These are phyloP conservation scores for Oenanthe oenanthe DNA, from an alignment of 2,113 vertebrate genomes.

Conservation along the genomic window DNA sequence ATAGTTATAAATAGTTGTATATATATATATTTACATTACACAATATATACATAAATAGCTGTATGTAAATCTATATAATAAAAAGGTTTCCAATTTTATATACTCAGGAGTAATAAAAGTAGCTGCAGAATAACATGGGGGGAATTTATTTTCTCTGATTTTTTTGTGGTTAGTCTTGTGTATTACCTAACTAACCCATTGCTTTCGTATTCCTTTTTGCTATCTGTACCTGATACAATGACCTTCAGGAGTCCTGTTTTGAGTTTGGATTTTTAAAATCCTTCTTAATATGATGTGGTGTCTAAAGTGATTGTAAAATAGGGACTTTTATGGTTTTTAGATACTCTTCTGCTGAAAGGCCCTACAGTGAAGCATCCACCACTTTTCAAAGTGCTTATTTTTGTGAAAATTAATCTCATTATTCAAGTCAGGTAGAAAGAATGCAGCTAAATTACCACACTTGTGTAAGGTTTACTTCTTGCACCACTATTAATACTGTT, in stretches of 20 bases:
- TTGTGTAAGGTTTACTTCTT: neutral
- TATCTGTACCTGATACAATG: neutral
- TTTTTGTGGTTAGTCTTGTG: neutral
- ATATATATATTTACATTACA: neutral
- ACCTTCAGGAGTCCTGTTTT: neutral
- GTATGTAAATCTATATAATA: neutral
- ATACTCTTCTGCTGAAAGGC: neutral
- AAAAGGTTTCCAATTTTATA: neutral
- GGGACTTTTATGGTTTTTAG: neutral
- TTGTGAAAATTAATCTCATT: neutral
- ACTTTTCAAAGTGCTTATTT: neutral
- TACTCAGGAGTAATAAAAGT: neutral
- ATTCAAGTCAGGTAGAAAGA: neutral
- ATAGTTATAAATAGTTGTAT: neutral
- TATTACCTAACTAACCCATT: neutral
- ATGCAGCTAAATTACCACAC: neutral
- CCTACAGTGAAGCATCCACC: neutral
- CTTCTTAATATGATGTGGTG: neutral
- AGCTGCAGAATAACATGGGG: neutral
- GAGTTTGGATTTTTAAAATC: neutral
- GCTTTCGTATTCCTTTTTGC: neutral
- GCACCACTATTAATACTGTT: neutral
- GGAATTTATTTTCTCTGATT: neutral
- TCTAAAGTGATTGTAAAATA: neutral
- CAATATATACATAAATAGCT: neutral